Evolutionary conservation across 2,888 invertebrate genomes (phyloP), one percentile per base, ranked within the genome.

Genomic region (Synergus laeviventris): DNA sequence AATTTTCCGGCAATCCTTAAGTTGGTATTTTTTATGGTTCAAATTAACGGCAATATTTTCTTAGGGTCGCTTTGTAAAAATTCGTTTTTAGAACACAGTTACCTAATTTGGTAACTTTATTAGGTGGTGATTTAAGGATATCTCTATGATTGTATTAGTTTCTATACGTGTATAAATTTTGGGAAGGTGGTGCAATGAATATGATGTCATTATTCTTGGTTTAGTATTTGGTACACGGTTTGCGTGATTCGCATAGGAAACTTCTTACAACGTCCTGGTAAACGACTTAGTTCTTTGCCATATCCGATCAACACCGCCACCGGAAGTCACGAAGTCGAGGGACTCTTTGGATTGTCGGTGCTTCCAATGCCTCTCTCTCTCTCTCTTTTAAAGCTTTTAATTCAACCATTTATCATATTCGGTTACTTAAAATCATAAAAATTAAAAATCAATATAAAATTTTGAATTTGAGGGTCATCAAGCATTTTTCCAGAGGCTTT

Each of bases 181-280:
- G 80, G 66, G 24, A 21, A 59, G 21, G 59, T 59, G 24, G 78
- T 75, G 84, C 80, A 82, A 84, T 79, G 70, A 75, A 77, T 84
- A 85, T 88, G 88, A 88, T 86, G 86, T 86, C 86, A 87, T 75
- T 83, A 81, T 81, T 80, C 80, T 77, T 73, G 73, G 73, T 74
- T 83, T 84, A 86, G 87, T 89, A 89, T 89, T 88, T 88, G 86
- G 86, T 88, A 89, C 88, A 87, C 82, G 83, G 74, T 82, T 83
- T 75, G 83, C 87, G 88, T 89, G 88, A 88, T 88, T 83, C 79
- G 89, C 86, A 89, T 89, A 84, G 84, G 82, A 80, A 81, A 42
- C 56, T 74, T 54, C 18, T 74, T 76, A 78, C 76, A 73, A 75
- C 45, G 45, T 76, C 74, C 54, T 74, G 79, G 73, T 81, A 79